phyloP scores from a whole-genome alignment of 2,888 invertebrate genomes.

The Rhingia campestris region DNA sequence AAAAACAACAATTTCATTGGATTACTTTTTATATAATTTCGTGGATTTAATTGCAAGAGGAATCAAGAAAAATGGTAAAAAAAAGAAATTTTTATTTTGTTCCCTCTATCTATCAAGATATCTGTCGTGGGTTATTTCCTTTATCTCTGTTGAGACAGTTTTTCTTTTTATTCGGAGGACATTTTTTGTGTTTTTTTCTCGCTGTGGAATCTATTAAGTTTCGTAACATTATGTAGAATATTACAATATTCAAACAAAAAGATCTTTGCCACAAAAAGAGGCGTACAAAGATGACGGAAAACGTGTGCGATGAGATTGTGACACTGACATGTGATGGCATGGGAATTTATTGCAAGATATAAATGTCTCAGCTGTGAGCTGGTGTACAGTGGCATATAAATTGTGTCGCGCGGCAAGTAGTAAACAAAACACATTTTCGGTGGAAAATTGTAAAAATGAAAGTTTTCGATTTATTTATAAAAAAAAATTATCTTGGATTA shows the following conservation, averaged over 20 bases:
- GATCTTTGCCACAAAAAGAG: not conserved
- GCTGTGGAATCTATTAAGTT: not conserved
- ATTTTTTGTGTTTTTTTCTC: slow-evolving; percentile 7
- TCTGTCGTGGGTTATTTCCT: slow-evolving; percentile 29
- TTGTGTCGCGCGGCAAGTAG: not conserved
- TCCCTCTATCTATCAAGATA: not conserved
- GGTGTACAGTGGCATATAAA: slow-evolving; percentile 49
- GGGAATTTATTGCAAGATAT: slow-evolving; percentile 56
- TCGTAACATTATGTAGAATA: not conserved
- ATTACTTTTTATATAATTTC: slow-evolving; percentile 69
- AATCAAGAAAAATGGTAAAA: slow-evolving; percentile 62
- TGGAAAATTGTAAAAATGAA: not conserved
- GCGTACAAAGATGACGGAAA: slow-evolving; percentile 3
- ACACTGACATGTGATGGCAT: slow-evolving; percentile 52
- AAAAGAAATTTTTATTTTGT: slow-evolving; percentile 22
- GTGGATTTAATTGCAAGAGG: slow-evolving; percentile 35
- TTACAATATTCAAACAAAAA: not conserved
- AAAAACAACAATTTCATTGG: slow-evolving; percentile 43
- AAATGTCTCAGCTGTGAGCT: slow-evolving; percentile 19
- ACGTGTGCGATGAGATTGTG: not conserved
- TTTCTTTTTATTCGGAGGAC: slow-evolving; percentile 1
- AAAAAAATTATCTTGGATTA: too few relatives aligned
- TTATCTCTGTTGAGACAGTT: slow-evolving; percentile 16
- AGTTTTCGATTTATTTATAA: not conserved
- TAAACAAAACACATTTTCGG: slow-evolving; percentile 41